Percentiles rank a stretch among this genome's conserved stretches.
Evolutionary conservation across 2,888 invertebrate genomes (phyloP).

Genomic region (Harpalus rufipes): DNA sequence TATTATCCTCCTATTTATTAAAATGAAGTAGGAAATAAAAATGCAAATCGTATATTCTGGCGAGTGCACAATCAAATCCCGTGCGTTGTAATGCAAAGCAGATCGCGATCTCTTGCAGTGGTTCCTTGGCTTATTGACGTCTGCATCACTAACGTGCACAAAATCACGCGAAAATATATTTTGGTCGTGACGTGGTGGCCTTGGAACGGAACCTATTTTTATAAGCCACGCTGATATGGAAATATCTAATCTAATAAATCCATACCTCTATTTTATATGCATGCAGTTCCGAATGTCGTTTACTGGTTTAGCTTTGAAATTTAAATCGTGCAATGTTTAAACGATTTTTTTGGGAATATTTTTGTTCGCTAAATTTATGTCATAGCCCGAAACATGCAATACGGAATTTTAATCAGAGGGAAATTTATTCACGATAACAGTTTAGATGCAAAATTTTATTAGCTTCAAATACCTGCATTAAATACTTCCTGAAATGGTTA

Average conservation of each 20-base stretch:
- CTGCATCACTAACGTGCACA: slow-evolving; percentile 53
- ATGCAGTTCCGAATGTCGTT: slow-evolving; percentile 45
- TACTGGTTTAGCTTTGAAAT: slow-evolving; percentile 21
- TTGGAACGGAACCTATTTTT: slow-evolving; percentile 62
- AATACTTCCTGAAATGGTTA: slow-evolving; percentile 9
- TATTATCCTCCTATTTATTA: slow-evolving; percentile 7
- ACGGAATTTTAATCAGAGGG: slow-evolving; percentile 5
- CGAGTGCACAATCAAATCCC: slow-evolving; percentile 44
- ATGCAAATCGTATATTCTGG: slow-evolving; percentile 42
- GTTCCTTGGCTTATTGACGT: slow-evolving; percentile 53
- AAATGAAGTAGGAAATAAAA: slow-evolving; percentile 37
- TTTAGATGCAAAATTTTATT: slow-evolving; percentile 7
- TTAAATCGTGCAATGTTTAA: slow-evolving; percentile 50
- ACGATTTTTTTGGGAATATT: slow-evolving; percentile 49
- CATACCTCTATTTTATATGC: slow-evolving; percentile 50
- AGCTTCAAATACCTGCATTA: background rate
- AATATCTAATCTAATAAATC: slow-evolving; percentile 66
- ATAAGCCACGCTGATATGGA: slow-evolving; percentile 55
- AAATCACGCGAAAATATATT: slow-evolving; percentile 66
- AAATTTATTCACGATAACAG: background rate
- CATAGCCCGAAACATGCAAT: slow-evolving; percentile 35
- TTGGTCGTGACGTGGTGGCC: slow-evolving; percentile 62
- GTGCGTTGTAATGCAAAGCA: slow-evolving; percentile 45
- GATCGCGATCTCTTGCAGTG: slow-evolving; percentile 22
- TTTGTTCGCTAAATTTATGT: slow-evolving; percentile 28